A percentile compares a stretch with the other conserved stretches of the same genome.
phyloP scores from a whole-genome alignment of 1,140 invertebrate species.

The Amyelois transitella region DNA sequence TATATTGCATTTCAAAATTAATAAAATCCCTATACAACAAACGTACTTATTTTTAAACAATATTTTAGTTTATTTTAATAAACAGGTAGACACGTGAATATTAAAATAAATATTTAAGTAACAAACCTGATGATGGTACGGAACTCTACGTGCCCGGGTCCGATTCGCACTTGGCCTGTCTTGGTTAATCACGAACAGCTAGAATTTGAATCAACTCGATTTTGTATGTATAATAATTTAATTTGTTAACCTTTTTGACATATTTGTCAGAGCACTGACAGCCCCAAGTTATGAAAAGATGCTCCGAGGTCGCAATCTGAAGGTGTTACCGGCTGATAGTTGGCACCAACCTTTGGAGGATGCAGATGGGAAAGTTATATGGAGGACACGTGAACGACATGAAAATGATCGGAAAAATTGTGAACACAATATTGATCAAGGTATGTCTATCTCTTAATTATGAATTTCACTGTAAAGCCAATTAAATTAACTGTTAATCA shows the following conservation, averaged over 20 bases:
- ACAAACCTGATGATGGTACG: too few relatives aligned
- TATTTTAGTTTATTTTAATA: too few relatives aligned
- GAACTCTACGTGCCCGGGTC: too few relatives aligned
- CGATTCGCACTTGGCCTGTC: too few relatives aligned
- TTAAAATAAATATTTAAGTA: too few relatives aligned
- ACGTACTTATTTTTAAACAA: too few relatives aligned
- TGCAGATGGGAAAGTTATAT: constrained; percentile 34
- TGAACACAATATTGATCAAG: neutral
- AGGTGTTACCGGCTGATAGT: constrained; percentile 59
- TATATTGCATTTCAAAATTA: too few relatives aligned
- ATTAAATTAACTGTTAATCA: neutral
- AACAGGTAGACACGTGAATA: too few relatives aligned
- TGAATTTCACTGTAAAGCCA: neutral
- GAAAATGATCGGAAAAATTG: neutral
- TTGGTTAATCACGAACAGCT: too few relatives aligned
- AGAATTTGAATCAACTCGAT: too few relatives aligned
- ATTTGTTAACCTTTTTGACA: too few relatives aligned
- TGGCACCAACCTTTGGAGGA: constrained; percentile 64
- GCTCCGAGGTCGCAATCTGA: constrained; percentile 42
- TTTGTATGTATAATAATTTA: constrained; percentile 1
- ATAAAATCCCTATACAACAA: too few relatives aligned
- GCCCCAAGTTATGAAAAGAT: constrained; percentile 52
- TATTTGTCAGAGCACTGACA: constrained; percentile 42
- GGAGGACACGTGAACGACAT: constrained; percentile 28
- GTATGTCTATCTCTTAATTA: neutral